Percentiles rank a stretch among this genome's conserved stretches.
Conservation (phyloP, 2,888 invertebrate genomes). For the Drosophila birchii region DNA sequence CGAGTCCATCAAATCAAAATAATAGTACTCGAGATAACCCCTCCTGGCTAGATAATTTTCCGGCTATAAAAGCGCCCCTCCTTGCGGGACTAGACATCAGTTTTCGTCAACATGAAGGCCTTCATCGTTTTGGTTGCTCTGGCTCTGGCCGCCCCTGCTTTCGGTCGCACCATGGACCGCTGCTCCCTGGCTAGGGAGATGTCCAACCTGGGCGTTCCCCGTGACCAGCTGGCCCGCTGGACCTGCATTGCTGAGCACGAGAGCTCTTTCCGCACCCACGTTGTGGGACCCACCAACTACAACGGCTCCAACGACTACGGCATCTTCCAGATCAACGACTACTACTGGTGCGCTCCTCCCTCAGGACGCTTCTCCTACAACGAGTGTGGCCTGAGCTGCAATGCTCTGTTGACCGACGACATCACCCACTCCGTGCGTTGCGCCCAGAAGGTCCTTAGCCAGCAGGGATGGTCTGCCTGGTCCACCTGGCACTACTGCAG, state of each 20-base stretch:
- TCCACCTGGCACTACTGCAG: constrained; percentile 73
- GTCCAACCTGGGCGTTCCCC: constrained; percentile 71
- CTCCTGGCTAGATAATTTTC: constrained; percentile 18
- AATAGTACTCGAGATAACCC: constrained; percentile 30
- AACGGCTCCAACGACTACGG: constrained; percentile 85
- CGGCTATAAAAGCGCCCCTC: constrained; percentile 31
- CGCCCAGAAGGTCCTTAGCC: constrained; percentile 67
- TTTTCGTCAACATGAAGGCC: constrained; percentile 43
- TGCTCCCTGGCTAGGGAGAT: constrained; percentile 75
- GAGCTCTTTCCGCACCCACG: constrained; percentile 83
- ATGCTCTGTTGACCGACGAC: constrained; percentile 69
- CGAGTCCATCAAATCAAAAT: constrained; percentile 13
- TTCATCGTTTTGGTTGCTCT: constrained; percentile 56
- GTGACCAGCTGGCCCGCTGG: constrained; percentile 68
- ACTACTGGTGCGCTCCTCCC: constrained; percentile 79
- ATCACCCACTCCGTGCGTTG: constrained; percentile 73
- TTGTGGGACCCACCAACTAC: constrained; percentile 84
- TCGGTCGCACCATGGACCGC: constrained; percentile 61
- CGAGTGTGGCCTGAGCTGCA: constrained; percentile 73
- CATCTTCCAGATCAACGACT: constrained; percentile 82
- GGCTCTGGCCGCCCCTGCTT: constrained; percentile 63
- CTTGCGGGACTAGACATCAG: constrained; percentile 18
- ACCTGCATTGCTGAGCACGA: constrained; percentile 78
- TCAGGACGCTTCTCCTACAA: constrained; percentile 73
- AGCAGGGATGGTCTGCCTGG: constrained; percentile 82